Evolutionary conservation across 35 echinoderm and acorn worm genomes (phyloP), one percentile per base, ranked within the genome.

Genomic region (Apostichopus japonicus): DNA sequence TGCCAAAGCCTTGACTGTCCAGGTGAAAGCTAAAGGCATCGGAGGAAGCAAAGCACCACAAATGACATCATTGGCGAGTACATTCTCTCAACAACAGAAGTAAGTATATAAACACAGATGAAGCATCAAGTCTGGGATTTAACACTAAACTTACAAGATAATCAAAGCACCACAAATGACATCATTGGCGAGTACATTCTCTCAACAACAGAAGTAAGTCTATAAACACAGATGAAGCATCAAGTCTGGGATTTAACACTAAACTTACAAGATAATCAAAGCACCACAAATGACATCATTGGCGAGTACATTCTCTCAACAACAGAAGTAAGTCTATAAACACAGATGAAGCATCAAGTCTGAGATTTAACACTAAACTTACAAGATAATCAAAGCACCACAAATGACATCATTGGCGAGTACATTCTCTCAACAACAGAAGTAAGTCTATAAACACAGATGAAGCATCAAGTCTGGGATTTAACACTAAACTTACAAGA

Each of bases 1-100:
- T 14, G 86, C 95, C n/a, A 98, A 98, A 87, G 95, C 95, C 4
- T 78, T 96, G 91, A 93, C 86, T 14, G 97, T 98, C 1, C 97
- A 98, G 55, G 91, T 90, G 73, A 98, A 96, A 56, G 91, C 95
- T 53, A 96, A 96, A 58, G 97, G 94, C 10, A 86, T n/a, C 10
- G 95, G 95, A 53, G 71, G 77, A 13, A 93, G 97, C 16, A 92
- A 98, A 61, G 87, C 92, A 54, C 92, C 93, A 15, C 79, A 75
- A 56, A 86, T 83, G 16, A 87, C 73, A 89, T 88, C 93, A 78
- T 59, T 87, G 6, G 89, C 83, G 22, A 80, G 72, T 44, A 89
- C 86, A 51, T 89, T 89, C 63, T 89, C 86, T 53, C 15, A 10
- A 65, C 15, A 10, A 65, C 51, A 61, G 14, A 89, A 72, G 86